A percentile compares a stretch with the other conserved stretches of the same genome.
Evolutionary conservation across 1,140 invertebrate genomes (phyloP).

Genomic region (Calliopsis andreniformis): DNA sequence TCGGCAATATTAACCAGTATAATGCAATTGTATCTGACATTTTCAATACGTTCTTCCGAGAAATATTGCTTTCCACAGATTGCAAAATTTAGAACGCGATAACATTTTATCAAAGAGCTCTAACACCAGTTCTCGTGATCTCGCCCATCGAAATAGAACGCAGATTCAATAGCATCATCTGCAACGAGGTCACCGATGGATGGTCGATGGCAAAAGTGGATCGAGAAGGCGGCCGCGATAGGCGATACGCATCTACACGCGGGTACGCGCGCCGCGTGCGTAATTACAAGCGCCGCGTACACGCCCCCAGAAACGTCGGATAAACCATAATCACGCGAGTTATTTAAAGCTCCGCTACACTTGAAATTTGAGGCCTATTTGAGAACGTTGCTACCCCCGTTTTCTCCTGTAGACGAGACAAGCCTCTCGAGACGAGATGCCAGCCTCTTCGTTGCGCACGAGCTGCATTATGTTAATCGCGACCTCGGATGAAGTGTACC

Average conservation of each 20-base stretch:
- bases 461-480: conserved; percentile 11
- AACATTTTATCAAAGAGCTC: too few species aligned
- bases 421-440: neutral
- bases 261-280: conserved; percentile 21
- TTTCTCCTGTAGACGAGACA: neutral
- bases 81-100: too few species aligned
- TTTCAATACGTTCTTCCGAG: too few species aligned
- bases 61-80: too few species aligned
- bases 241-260: conserved; percentile 22
- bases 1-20: too few species aligned
- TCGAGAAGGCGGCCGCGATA: conserved; percentile 19
- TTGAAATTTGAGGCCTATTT: conserved; percentile 35
- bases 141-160: neutral
- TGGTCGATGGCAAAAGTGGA: conserved; percentile 9
- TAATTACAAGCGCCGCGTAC: conserved; percentile 25
- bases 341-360: conserved; percentile 23
- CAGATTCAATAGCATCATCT: neutral
- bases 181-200: conserved; percentile 1
- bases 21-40: too few species aligned
- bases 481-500: neutral
- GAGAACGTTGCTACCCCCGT: neutral
- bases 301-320: conserved; percentile 35
- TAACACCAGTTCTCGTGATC: neutral
- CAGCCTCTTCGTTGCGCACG: neutral
- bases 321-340: conserved; percentile 27